phyloP scores from a whole-genome alignment of 2,113 vertebrate genomes.

The Spheniscus mendiculus region DNA sequence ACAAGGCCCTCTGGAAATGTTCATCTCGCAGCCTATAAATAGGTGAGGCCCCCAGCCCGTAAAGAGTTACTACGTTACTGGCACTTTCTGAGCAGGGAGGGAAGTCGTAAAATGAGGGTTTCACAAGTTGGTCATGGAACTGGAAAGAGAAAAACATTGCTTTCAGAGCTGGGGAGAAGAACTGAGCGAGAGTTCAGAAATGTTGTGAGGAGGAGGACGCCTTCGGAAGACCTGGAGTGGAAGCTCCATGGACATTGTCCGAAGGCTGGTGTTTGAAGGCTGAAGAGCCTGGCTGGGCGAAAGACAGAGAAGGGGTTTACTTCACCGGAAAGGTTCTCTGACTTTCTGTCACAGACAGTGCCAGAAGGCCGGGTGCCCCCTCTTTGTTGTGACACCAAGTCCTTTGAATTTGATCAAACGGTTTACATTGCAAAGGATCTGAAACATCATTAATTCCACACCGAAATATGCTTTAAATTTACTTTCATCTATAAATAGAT shows the following conservation, averaged over 20 bases:
- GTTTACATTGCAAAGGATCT: background rate
- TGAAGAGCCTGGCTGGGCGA: background rate
- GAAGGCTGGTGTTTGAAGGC: background rate
- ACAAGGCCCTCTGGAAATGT: conserved; percentile 21
- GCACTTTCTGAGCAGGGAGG: background rate
- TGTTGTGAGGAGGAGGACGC: rapidly evolving
- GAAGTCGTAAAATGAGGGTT: background rate
- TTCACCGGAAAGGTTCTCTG: background rate
- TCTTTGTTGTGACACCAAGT: background rate
- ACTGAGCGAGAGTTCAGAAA: background rate
- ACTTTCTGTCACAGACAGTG: background rate
- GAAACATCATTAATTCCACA: background rate
- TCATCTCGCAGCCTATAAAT: conserved; percentile 26
- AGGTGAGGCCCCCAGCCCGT: background rate
- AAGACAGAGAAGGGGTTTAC: background rate
- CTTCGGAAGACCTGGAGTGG: background rate
- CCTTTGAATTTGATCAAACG: background rate
- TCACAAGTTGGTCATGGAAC: background rate
- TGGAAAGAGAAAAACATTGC: background rate
- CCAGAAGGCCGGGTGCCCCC: background rate
- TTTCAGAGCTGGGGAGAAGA: background rate
- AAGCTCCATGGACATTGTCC: rapidly evolving
- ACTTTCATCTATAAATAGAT: background rate
- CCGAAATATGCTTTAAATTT: background rate
- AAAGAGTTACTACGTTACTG: background rate